phyloP scores from a whole-genome alignment of 2,888 invertebrate genomes.

The Watsonalla cultraria region DNA sequence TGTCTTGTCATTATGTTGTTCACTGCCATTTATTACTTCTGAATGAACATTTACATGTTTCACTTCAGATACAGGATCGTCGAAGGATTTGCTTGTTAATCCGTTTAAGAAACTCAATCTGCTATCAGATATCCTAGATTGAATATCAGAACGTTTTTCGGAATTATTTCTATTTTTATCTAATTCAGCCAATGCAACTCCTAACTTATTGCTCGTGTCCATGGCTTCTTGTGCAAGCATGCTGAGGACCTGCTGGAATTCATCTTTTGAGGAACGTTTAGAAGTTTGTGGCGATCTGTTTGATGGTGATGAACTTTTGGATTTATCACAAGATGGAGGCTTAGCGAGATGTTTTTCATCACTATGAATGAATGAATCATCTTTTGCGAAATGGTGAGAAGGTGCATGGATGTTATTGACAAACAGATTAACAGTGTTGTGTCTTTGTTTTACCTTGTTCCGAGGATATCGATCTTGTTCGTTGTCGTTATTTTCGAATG shows the following conservation, averaged over 20 bases:
- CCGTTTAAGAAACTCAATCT: slow-evolving; percentile 69
- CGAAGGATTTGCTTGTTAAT: slow-evolving; percentile 52
- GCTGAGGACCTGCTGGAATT: slow-evolving; percentile 84
- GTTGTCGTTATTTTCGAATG: slow-evolving; percentile 67
- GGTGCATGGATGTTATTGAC: slow-evolving; percentile 69
- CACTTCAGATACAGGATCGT: slow-evolving; percentile 40
- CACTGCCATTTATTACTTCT: slow-evolving; percentile 30
- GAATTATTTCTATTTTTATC: slow-evolving; percentile 66
- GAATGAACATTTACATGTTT: slow-evolving; percentile 45
- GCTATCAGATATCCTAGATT: slow-evolving; percentile 72
- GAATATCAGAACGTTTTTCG: slow-evolving; percentile 62
- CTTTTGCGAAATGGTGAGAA: slow-evolving; percentile 71
- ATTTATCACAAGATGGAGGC: slow-evolving; percentile 73
- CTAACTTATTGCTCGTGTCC: slow-evolving; percentile 84
- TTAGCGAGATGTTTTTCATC: slow-evolving; percentile 71
- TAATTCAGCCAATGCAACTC: slow-evolving; percentile 82
- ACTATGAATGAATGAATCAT: slow-evolving; percentile 73
- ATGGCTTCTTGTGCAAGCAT: slow-evolving; percentile 87
- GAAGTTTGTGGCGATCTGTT: slow-evolving; percentile 75
- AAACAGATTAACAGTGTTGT: slow-evolving; percentile 72
- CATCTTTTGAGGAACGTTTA: slow-evolving; percentile 68
- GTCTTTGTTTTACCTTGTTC: slow-evolving; percentile 75
- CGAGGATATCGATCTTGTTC: slow-evolving; percentile 64
- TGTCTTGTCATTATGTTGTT: slow-evolving; percentile 22
- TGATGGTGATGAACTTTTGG: slow-evolving; percentile 77